These are phyloP conservation scores for Zeuzera pyrina DNA, from an alignment of 2,888 invertebrate genomes.

Conservation along the genomic window DNA sequence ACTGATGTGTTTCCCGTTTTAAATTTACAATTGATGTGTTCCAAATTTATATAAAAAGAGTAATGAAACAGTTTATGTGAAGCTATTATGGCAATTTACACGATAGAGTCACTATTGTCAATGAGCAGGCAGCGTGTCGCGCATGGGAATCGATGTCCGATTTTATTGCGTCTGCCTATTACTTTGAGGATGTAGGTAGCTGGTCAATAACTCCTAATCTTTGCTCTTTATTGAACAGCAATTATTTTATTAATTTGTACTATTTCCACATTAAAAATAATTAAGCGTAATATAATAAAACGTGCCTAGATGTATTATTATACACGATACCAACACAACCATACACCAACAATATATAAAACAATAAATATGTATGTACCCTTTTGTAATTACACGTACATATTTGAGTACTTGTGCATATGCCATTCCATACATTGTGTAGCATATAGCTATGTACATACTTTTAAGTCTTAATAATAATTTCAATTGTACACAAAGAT, in stretches of 20 bases:
- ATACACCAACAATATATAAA: too few relatives aligned
- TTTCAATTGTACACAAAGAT: too few relatives aligned
- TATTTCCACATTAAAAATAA: neutral
- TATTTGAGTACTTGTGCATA: too few relatives aligned
- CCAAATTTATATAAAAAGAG: conserved; percentile 27
- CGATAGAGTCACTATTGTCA: conserved; percentile 42
- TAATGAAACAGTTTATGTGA: conserved; percentile 18
- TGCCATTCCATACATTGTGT: too few relatives aligned
- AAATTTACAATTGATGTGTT: conserved; percentile 23
- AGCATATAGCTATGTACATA: too few relatives aligned
- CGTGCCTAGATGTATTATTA: neutral
- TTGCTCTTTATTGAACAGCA: neutral
- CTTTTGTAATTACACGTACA: too few relatives aligned
- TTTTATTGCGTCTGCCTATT: too few relatives aligned
- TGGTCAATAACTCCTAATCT: neutral
- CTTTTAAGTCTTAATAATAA: too few relatives aligned
- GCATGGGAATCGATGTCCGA: conserved; percentile 37
- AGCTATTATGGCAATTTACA: conserved; percentile 41
- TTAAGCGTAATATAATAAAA: neutral
- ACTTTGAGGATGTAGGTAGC: too few relatives aligned
- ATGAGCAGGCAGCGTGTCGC: conserved; percentile 35
- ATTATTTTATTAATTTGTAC: neutral
- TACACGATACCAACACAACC: too few relatives aligned
- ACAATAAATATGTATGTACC: too few relatives aligned
- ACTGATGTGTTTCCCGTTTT: too few relatives aligned